Percentiles rank a stretch among this genome's conserved stretches.
phyloP scores from a whole-genome alignment of 2,113 vertebrate genomes.

The Oceanites oceanicus region DNA sequence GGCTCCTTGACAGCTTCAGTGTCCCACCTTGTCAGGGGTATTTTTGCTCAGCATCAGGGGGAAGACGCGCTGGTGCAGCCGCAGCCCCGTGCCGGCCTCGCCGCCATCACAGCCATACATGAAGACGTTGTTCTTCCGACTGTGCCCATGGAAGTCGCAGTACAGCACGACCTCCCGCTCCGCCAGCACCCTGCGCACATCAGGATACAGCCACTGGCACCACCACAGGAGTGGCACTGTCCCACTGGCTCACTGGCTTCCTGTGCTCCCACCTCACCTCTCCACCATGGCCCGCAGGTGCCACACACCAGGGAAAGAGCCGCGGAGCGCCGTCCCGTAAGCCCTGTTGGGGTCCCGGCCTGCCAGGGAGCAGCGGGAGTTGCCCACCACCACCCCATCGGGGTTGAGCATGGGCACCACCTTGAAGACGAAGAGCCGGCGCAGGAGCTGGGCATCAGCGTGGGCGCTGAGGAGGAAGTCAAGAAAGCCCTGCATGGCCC shows the following conservation, averaged over 20 bases:
- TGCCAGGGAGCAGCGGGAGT: constrained; percentile 88
- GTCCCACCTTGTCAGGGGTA: constrained; percentile 80
- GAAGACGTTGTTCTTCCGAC: constrained; percentile 89
- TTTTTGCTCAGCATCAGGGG: constrained; percentile 98
- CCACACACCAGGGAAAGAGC: constrained; percentile 86
- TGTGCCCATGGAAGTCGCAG: constrained; percentile 94
- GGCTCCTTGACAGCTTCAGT: accelerated
- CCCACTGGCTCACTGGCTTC: accelerated
- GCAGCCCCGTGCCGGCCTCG: background rate
- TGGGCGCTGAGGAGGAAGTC: constrained; percentile 86
- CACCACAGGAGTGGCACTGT: accelerated
- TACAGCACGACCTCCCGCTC: constrained; percentile 87
- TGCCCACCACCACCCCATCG: constrained; percentile 91
- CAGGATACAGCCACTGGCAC: accelerated
- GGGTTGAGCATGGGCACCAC: constrained; percentile 95
- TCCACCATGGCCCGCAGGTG: constrained; percentile 86
- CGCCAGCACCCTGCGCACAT: constrained; percentile 70
- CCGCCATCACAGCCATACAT: constrained; percentile 86
- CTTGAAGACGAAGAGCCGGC: constrained; percentile 89
- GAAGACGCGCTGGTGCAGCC: constrained; percentile 82
- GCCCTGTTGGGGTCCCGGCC: constrained; percentile 89
- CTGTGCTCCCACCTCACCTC: constrained; percentile 57
- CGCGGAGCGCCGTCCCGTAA: constrained; percentile 75
- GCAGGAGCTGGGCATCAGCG: constrained; percentile 81
- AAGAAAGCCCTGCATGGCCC: constrained; percentile 91